Conservation (phyloP, 1,140 invertebrate species). For the Plodia interpunctella region DNA sequence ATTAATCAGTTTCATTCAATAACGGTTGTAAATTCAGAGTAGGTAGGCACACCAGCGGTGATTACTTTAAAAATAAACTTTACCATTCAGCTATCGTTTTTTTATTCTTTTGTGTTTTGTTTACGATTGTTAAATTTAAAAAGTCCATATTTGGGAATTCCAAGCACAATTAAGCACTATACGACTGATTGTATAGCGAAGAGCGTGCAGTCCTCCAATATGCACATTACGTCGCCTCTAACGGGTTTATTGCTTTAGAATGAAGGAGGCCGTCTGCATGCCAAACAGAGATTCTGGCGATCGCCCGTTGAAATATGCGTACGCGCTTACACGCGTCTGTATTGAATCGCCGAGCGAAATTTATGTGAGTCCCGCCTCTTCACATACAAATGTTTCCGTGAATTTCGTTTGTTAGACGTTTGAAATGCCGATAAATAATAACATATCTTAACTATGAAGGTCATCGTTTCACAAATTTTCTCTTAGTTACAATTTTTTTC, state of each 20-base stretch:
- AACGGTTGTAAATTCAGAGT: too few species aligned
- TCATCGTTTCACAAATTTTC: too few species aligned
- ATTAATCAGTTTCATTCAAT: too few species aligned
- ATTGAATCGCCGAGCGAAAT: slow-evolving; percentile 63
- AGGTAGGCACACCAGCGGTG: too few species aligned
- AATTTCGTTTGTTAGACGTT: slow-evolving; percentile 54
- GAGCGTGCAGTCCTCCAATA: slow-evolving; percentile 30
- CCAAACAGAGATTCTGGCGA: slow-evolving; percentile 69
- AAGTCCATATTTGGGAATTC: background rate
- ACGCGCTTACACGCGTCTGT: slow-evolving; percentile 61
- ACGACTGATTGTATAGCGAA: background rate
- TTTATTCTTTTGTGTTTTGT: too few species aligned
- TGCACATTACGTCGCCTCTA: slow-evolving; percentile 64
- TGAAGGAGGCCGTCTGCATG: slow-evolving; percentile 68
- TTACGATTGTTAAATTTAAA: too few species aligned
- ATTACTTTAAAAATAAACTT: too few species aligned
- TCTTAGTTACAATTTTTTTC: too few species aligned
- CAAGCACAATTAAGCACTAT: background rate
- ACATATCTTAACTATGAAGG: too few species aligned
- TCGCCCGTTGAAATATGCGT: slow-evolving; percentile 72
- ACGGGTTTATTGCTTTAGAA: slow-evolving; percentile 71
- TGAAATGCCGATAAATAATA: slow-evolving; percentile 20
- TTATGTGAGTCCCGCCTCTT: slow-evolving; percentile 56
- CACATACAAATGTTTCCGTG: slow-evolving; percentile 61
- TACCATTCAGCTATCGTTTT: too few species aligned